A percentile compares a stretch with the other conserved stretches of the same genome.
Conservation (phyloP, 2,113 vertebrate species). For the Sinocyclocheilus anophthalmus region DNA sequence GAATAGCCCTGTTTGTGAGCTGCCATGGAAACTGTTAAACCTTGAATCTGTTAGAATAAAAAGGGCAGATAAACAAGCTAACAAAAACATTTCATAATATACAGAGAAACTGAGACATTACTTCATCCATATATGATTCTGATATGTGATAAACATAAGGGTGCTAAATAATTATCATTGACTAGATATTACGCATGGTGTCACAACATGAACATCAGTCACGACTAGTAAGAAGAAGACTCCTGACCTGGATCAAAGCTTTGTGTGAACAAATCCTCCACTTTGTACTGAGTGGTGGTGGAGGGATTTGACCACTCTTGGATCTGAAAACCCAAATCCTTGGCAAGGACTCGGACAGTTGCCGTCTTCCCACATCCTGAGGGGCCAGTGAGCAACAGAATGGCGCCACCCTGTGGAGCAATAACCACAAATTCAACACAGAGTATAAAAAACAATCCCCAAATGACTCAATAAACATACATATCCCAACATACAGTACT, state of each 20-base stretch:
- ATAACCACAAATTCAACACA: conserved; percentile 5
- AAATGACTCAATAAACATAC: background rate
- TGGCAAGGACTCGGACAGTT: conserved; percentile 83
- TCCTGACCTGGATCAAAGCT: conserved; percentile 74
- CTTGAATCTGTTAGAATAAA: conserved; percentile 71
- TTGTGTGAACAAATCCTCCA: conserved; percentile 72
- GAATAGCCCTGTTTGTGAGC: conserved; percentile 83
- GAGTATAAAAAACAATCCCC: background rate
- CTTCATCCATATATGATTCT: conserved; percentile 37
- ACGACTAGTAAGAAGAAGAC: background rate
- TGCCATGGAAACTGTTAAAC: conserved; percentile 73
- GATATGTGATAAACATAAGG: background rate
- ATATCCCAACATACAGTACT: background rate
- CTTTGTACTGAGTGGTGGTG: conserved; percentile 72
- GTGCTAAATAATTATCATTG: background rate
- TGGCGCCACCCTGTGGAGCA: conserved; percentile 76
- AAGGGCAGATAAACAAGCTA: background rate
- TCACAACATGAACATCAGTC: background rate
- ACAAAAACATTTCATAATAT: background rate
- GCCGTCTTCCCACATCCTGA: conserved; percentile 93
- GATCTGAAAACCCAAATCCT: conserved; percentile 79
- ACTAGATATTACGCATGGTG: background rate
- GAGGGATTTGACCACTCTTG: conserved; percentile 95
- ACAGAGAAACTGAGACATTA: background rate
- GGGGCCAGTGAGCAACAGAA: conserved; percentile 89